Conservation (phyloP, 1,140 invertebrate species). For the Drosophila elegans region DNA sequence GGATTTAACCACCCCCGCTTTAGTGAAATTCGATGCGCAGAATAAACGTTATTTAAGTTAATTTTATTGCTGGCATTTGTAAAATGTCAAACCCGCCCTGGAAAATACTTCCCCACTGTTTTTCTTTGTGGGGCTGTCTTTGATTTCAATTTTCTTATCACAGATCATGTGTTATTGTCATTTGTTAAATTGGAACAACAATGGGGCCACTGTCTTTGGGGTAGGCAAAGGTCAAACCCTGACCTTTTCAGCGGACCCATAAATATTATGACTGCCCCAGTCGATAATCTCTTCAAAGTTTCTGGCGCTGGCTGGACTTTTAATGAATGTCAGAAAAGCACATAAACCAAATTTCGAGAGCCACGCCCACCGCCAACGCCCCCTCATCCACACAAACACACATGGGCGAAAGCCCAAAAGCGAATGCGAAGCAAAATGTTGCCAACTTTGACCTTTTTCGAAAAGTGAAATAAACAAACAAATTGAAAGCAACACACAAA, state of each 20-base stretch:
- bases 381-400: constrained; percentile 15
- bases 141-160: constrained; percentile 50
- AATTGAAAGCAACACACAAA: constrained; percentile 73
- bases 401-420: constrained; percentile 15
- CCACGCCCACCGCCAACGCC: constrained; percentile 25
- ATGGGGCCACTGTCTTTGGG: constrained; percentile 18
- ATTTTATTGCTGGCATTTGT: constrained; percentile 72
- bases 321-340: constrained; percentile 59
- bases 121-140: constrained; percentile 23
- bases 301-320: constrained; percentile 38
- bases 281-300: constrained; percentile 59
- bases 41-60: constrained; percentile 66
- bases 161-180: constrained; percentile 55
- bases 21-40: constrained; percentile 54
- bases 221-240: constrained; percentile 37
- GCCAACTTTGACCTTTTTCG: constrained; percentile 73
- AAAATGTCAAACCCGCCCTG: constrained; percentile 52
- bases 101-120: constrained; percentile 2
- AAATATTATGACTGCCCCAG: constrained; percentile 55
- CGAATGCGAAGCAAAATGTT: constrained; percentile 49
- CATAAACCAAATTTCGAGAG: constrained; percentile 63
- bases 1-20: constrained; percentile 10
- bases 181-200: constrained; percentile 37
- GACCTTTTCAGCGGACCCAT: constrained; percentile 49
- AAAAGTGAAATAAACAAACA: constrained; percentile 78